A percentile compares a stretch with the other conserved stretches of the same genome.
These are phyloP conservation scores for Elymnias hypermnestra DNA, from an alignment of 1,140 invertebrate species.

Conservation along the genomic window DNA sequence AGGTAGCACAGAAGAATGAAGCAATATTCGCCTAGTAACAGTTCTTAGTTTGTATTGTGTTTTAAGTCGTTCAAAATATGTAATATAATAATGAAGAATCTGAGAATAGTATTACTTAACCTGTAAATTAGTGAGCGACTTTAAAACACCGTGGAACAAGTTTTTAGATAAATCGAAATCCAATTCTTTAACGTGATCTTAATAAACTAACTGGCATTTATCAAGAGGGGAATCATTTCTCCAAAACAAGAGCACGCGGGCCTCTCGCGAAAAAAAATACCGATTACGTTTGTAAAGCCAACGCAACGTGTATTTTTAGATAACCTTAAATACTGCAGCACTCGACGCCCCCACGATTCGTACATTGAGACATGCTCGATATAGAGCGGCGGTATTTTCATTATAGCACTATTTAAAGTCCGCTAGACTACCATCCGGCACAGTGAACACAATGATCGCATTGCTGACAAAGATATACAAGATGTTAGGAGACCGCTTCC, in stretches of 20 bases:
- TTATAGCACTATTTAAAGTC: constrained; percentile 8
- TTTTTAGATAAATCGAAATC: neutral
- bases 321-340: constrained; percentile 36
- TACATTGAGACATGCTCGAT: constrained; percentile 15
- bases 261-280: constrained; percentile 19
- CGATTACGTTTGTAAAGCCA: constrained; percentile 18
- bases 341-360: constrained; percentile 26
- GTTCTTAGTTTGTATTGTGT: no score
- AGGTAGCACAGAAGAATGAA: no score
- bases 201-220: no score
- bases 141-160: neutral
- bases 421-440: neutral
- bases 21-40: no score
- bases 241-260: constrained; percentile 1
- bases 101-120: no score
- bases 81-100: no score
- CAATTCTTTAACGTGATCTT: no score
- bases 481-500: no score
- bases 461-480: no score
- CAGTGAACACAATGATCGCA: neutral
- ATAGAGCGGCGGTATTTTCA: constrained; percentile 15
- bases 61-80: no score
- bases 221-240: no score
- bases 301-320: constrained; percentile 47
- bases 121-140: no score